Evolutionary conservation across 1,140 invertebrate genomes (phyloP).

Genomic region (Hormaphis cornu): DNA sequence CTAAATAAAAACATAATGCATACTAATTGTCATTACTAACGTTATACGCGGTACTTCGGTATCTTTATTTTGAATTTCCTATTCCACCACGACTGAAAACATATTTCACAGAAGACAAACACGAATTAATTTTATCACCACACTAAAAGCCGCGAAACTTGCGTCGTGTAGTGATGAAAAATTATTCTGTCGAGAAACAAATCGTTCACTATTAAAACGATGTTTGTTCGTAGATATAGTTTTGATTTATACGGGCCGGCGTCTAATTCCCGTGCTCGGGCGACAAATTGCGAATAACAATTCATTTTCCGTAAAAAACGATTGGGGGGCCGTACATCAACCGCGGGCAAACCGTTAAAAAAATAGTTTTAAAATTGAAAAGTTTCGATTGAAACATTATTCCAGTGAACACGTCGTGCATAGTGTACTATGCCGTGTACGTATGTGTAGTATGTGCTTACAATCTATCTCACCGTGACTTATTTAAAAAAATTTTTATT

Average conservation of each 20-base stretch:
- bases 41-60: background rate
- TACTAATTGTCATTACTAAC: background rate
- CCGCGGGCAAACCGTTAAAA: too few relatives aligned
- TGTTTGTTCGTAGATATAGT: background rate
- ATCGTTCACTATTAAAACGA: background rate
- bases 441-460: too few relatives aligned
- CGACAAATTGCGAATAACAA: too few relatives aligned
- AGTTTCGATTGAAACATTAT: too few relatives aligned
- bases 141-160: slow-evolving; percentile 11
- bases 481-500: too few relatives aligned
- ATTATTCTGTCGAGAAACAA: background rate
- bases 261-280: too few relatives aligned
- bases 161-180: background rate
- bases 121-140: slow-evolving; percentile 21
- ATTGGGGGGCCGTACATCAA: too few relatives aligned
- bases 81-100: background rate
- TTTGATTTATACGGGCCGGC: background rate
- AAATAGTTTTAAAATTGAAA: too few relatives aligned
- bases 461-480: too few relatives aligned
- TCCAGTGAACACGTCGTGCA: too few relatives aligned
- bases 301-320: too few relatives aligned
- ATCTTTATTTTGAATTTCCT: slow-evolving; percentile 1
- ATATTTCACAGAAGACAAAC: background rate
- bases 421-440: too few relatives aligned
- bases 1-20: slow-evolving; percentile 14